A percentile compares a stretch with the other conserved stretches of the same genome.
Conservation (phyloP, 2,113 vertebrate species). For the Ictidomys tridecemlineatus region DNA sequence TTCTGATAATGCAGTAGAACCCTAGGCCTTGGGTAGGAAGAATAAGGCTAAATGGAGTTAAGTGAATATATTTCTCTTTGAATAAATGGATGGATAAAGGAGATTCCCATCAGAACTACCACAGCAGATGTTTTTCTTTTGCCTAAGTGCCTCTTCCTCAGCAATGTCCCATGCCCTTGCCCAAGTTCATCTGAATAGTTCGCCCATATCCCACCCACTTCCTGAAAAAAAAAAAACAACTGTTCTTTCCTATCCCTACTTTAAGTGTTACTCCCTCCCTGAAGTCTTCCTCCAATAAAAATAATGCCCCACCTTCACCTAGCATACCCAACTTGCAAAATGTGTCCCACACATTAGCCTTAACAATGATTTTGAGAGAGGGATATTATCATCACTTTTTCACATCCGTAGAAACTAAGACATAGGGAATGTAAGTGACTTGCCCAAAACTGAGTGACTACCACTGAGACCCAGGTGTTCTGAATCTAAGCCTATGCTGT, state of each 20-base stretch:
- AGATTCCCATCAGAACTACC: background rate
- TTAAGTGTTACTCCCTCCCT: background rate
- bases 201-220: background rate
- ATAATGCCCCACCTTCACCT: background rate
- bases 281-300: background rate
- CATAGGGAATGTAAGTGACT: background rate
- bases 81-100: background rate
- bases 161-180: background rate
- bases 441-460: background rate
- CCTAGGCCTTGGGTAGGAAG: background rate
- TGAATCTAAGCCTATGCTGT: background rate
- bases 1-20: background rate
- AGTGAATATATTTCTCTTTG: background rate
- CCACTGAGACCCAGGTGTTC: background rate
- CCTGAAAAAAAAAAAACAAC: background rate
- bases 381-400: background rate
- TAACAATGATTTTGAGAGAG: background rate
- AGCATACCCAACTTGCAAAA: background rate
- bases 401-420: background rate
- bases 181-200: background rate
- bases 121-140: background rate
- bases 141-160: background rate
- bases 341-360: background rate
- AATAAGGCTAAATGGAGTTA: slow-evolving; percentile 9
- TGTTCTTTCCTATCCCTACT: background rate